phyloP scores from a whole-genome alignment of 2,888 invertebrate species.

The Sinodicranocentrus sp. region DNA sequence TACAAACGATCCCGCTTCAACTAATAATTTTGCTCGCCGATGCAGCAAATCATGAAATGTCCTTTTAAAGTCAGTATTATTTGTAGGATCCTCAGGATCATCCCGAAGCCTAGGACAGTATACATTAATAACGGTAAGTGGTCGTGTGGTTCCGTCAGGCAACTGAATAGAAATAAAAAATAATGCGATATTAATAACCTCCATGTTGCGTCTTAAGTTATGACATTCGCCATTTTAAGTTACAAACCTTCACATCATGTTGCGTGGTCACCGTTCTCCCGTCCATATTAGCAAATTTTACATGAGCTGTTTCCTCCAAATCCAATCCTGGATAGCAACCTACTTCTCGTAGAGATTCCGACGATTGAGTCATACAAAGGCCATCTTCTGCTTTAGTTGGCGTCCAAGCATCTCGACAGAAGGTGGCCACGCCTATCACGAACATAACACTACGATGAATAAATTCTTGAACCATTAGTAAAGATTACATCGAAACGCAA shows the following conservation, averaged over 20 bases:
- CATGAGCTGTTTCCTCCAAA: slow-evolving; percentile 38
- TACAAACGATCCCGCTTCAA: slow-evolving; percentile 68
- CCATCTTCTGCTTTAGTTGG: slow-evolving; percentile 69
- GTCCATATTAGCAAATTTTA: slow-evolving; percentile 60
- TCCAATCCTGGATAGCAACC: slow-evolving; percentile 42
- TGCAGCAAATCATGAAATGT: slow-evolving; percentile 64
- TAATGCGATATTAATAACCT: too few species aligned
- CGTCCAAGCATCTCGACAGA: slow-evolving; percentile 48
- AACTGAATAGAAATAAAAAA: slow-evolving; percentile 35
- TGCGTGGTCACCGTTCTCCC: slow-evolving; percentile 70
- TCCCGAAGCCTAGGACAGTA: slow-evolving; percentile 72
- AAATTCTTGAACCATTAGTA: too few species aligned
- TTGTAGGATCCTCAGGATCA: slow-evolving; percentile 53
- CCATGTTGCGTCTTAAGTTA: too few species aligned
- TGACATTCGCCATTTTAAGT: too few species aligned
- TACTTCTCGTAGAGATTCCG: slow-evolving; percentile 25
- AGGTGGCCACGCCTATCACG: slow-evolving; percentile 70
- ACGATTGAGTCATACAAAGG: neutral
- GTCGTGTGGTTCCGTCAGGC: slow-evolving; percentile 48
- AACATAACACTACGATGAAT: neutral
- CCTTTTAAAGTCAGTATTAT: slow-evolving; percentile 67
- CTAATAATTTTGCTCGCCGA: slow-evolving; percentile 51
- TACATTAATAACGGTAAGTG: slow-evolving; percentile 69
- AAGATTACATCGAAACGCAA: neutral
- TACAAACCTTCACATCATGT: slow-evolving; percentile 63